These are phyloP conservation scores for Ochotona curzoniae DNA, from an alignment of 2,113 vertebrate species.

Conservation along the genomic window DNA sequence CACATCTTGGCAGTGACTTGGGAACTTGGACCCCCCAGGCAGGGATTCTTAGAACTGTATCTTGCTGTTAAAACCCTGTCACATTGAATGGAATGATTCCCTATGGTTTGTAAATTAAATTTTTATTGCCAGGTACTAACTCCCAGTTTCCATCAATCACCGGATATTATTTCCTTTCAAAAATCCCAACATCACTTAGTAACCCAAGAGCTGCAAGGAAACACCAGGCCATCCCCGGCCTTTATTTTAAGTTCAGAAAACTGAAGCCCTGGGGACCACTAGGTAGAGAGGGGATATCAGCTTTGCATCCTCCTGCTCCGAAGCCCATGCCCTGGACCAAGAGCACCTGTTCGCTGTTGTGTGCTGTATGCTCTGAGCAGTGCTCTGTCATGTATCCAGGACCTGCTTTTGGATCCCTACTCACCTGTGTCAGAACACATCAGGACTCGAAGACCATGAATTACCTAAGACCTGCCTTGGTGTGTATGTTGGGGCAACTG, in stretches of 20 bases:
- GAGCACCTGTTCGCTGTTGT: neutral
- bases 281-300: neutral
- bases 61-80: conserved; percentile 18
- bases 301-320: neutral
- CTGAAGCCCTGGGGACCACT: neutral
- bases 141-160: neutral
- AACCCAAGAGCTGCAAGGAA: neutral
- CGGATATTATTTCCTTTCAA: neutral
- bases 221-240: neutral
- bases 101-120: neutral
- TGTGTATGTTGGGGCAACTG: neutral
- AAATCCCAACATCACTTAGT: neutral
- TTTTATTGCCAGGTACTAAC: neutral
- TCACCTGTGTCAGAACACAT: neutral
- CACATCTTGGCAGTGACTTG: neutral
- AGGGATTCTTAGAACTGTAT: neutral
- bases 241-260: neutral
- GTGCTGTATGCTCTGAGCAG: neutral
- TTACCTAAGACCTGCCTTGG: neutral
- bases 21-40: neutral
- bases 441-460: neutral
- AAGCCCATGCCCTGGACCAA: neutral
- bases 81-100: conserved; percentile 9
- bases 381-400: fast-evolving
- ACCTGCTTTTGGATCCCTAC: neutral